A percentile compares a stretch with the other conserved stretches of the same genome.
These are phyloP conservation scores for Drepana falcataria DNA, from an alignment of 2,888 invertebrate species.

Conservation along the genomic window DNA sequence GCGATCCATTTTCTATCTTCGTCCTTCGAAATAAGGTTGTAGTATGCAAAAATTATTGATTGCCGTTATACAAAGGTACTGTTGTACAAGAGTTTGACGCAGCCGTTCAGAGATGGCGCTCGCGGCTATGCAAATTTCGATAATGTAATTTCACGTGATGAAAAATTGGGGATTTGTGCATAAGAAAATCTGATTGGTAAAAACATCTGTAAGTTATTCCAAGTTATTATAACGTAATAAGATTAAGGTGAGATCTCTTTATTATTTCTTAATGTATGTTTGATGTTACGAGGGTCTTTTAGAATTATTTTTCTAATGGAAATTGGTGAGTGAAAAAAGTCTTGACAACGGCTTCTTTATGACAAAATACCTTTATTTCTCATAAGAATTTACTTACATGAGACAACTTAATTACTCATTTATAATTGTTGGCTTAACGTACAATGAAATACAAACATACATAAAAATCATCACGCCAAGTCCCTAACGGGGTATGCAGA, in stretches of 20 bases:
- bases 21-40: accelerated
- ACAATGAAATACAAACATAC: too few relatives aligned
- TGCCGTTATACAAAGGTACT: conserved; percentile 13
- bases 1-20: conserved; percentile 33
- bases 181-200: conserved; percentile 61
- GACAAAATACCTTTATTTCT: too few relatives aligned
- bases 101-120: conserved; percentile 68
- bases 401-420: too few relatives aligned
- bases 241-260: conserved; percentile 62
- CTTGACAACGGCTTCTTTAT: background rate
- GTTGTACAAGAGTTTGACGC: conserved; percentile 37
- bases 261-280: conserved; percentile 72
- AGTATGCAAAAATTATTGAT: conserved; percentile 6
- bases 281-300: conserved; percentile 45
- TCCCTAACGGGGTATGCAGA: too few relatives aligned
- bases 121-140: conserved; percentile 70
- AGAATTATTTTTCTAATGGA: conserved; percentile 23
- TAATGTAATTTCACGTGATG: conserved; percentile 70
- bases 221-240: conserved; percentile 69
- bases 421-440: too few relatives aligned
- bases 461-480: too few relatives aligned
- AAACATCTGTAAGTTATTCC: conserved; percentile 73
- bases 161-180: conserved; percentile 64
- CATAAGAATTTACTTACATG: too few relatives aligned
- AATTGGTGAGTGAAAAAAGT: conserved; percentile 39